phyloP scores from a whole-genome alignment of 2,797 vertebrate species.

The Podarcis siculus region DNA sequence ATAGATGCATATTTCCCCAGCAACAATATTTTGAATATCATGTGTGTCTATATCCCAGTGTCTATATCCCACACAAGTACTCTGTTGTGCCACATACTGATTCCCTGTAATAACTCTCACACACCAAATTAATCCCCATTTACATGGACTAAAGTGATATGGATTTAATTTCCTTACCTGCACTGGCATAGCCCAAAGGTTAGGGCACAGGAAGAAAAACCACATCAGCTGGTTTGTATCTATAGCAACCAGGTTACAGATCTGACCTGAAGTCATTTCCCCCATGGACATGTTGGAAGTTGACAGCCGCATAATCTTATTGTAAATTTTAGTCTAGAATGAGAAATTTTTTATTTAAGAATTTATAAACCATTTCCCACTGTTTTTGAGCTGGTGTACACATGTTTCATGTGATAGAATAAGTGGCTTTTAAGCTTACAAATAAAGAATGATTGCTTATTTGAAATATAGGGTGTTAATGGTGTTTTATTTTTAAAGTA shows the following conservation, averaged over 20 bases:
- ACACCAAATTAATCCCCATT: background rate
- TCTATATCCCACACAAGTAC: background rate
- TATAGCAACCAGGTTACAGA: conserved; percentile 97
- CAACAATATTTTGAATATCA: background rate
- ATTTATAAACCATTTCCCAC: too few relatives aligned
- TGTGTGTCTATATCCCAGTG: too few relatives aligned
- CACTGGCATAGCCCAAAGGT: conserved; percentile 98
- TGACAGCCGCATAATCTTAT: conserved; percentile 97
- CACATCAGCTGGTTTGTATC: conserved; percentile 99
- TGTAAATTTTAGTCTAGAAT: conserved; percentile 96
- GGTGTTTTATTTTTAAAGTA: background rate
- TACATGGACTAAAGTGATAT: rapidly evolving
- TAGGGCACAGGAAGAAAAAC: conserved; percentile 99
- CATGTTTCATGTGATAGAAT: background rate
- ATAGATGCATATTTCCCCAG: background rate
- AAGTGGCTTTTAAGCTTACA: background rate
- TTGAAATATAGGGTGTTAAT: background rate
- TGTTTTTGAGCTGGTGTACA: background rate
- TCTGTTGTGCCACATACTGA: too few relatives aligned
- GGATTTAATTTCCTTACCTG: conserved; percentile 83
- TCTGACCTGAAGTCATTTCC: conserved; percentile 94
- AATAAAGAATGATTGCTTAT: background rate
- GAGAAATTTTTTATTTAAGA: conserved; percentile 40
- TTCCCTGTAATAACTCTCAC: background rate
- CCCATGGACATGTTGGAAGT: conserved; percentile 99